These are phyloP conservation scores for Aplidium turbinatum DNA, from an alignment of 23 tunicate species.

Conservation along the genomic window DNA sequence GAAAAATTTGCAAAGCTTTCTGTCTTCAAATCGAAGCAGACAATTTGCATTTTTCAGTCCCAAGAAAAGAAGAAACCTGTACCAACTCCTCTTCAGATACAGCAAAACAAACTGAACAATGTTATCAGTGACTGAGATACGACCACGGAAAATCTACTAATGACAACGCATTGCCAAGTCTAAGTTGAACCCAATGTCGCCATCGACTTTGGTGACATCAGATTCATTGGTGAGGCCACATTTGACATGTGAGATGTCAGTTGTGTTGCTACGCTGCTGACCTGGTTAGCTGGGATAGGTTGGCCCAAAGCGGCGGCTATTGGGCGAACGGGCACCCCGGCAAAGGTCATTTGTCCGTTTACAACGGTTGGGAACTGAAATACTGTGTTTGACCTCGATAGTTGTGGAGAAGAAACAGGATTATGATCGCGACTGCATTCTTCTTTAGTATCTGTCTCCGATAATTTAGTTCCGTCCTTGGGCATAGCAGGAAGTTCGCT, in stretches of 20 bases:
- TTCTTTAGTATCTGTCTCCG: not conserved
- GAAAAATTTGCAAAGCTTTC: no score
- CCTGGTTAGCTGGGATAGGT: conserved; percentile 84
- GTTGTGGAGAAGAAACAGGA: not conserved
- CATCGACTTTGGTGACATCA: conserved; percentile 43
- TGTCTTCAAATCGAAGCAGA: no score
- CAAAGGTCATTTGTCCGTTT: conserved; percentile 86
- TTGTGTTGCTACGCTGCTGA: conserved; percentile 81
- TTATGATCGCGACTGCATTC: not conserved
- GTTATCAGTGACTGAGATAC: no score
- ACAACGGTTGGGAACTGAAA: conserved; percentile 86
- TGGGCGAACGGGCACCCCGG: conserved; percentile 90
- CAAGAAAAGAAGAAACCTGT: no score
- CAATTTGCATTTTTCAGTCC: no score
- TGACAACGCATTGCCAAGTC: no score
- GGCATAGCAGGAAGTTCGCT: not conserved
- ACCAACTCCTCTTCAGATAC: no score
- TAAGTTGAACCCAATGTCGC: no score
- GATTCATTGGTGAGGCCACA: conserved; percentile 53
- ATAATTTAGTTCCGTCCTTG: conserved; percentile 1
- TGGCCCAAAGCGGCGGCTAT: conserved; percentile 95
- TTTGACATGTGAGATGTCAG: conserved; percentile 73
- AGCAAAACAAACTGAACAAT: no score
- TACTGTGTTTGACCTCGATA: conserved; percentile 17
- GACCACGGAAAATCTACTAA: no score